These are phyloP conservation scores for Drosophila biarmipes DNA, from an alignment of 1,140 invertebrate genomes.

Conservation along the genomic window DNA sequence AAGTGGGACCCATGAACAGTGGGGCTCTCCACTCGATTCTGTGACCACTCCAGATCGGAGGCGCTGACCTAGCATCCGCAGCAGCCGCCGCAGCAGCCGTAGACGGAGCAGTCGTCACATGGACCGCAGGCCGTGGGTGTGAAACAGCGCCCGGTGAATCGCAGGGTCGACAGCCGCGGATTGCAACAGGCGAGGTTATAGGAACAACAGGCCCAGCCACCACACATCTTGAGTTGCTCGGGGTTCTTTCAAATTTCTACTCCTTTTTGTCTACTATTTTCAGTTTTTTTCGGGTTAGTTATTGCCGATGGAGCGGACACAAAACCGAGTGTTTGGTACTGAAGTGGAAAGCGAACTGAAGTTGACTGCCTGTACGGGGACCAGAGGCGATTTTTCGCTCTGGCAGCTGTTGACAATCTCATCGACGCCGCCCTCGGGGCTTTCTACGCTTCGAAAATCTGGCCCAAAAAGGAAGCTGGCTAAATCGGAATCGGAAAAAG, in stretches of 20 bases:
- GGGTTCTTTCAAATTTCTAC: slow-evolving; percentile 1
- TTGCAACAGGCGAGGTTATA: slow-evolving; percentile 64
- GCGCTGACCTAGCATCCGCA: slow-evolving; percentile 31
- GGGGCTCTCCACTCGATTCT: slow-evolving; percentile 13
- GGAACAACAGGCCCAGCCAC: slow-evolving; percentile 68
- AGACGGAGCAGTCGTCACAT: slow-evolving; percentile 44
- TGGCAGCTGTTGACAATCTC: slow-evolving; percentile 66
- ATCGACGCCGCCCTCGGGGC: slow-evolving; percentile 33
- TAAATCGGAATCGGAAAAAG: not conserved
- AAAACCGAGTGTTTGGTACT: slow-evolving; percentile 38
- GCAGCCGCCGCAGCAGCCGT: slow-evolving; percentile 26
- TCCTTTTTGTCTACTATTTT: slow-evolving; percentile 3
- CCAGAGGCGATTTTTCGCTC: slow-evolving; percentile 15
- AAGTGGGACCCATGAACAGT: not conserved
- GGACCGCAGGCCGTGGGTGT: slow-evolving; percentile 60
- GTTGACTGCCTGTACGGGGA: not conserved
- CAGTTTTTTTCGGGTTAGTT: slow-evolving; percentile 3
- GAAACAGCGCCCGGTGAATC: slow-evolving; percentile 63
- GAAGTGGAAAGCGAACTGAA: slow-evolving; percentile 44
- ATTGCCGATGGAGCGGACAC: slow-evolving; percentile 6
- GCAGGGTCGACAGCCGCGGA: slow-evolving; percentile 57
- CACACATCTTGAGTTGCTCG: slow-evolving; percentile 55
- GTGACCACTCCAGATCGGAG: slow-evolving; percentile 4
- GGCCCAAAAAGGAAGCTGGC: slow-evolving; percentile 5
- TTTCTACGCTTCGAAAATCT: slow-evolving; percentile 1